A percentile compares a stretch with the other conserved stretches of the same genome.
These are phyloP conservation scores for Styela plicata DNA, from an alignment of 23 tunicate genomes.

Conservation along the genomic window DNA sequence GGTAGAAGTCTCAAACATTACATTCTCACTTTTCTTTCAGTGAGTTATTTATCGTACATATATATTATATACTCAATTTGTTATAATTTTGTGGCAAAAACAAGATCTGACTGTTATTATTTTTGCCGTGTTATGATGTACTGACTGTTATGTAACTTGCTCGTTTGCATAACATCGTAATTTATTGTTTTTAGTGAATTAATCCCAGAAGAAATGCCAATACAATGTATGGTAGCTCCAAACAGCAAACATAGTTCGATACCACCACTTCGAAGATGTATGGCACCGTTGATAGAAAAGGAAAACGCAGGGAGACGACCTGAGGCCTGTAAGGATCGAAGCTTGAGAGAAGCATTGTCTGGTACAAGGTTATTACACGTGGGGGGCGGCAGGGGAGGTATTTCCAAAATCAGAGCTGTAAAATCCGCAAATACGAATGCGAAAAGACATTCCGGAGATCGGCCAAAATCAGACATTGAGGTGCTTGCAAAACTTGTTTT, in stretches of 20 bases:
- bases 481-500: neutral
- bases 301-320: neutral
- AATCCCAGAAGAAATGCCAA: neutral
- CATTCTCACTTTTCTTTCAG: too few species aligned
- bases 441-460: conserved; percentile 16
- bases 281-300: neutral
- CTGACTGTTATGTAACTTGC: too few species aligned
- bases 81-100: too few species aligned
- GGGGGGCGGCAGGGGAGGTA: neutral
- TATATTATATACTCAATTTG: too few species aligned
- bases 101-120: too few species aligned
- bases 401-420: neutral
- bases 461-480: neutral
- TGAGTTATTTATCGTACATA: too few species aligned
- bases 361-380: neutral
- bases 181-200: neutral
- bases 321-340: neutral
- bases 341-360: neutral
- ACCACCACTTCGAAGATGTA: neutral
- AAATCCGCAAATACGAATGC: neutral
- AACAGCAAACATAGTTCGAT: neutral
- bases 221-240: neutral
- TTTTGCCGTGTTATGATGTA: too few species aligned
- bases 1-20: too few species aligned
- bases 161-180: neutral